These are phyloP conservation scores for Glossophaga mutica DNA, from an alignment of 2,797 vertebrate species.

Conservation along the genomic window DNA sequence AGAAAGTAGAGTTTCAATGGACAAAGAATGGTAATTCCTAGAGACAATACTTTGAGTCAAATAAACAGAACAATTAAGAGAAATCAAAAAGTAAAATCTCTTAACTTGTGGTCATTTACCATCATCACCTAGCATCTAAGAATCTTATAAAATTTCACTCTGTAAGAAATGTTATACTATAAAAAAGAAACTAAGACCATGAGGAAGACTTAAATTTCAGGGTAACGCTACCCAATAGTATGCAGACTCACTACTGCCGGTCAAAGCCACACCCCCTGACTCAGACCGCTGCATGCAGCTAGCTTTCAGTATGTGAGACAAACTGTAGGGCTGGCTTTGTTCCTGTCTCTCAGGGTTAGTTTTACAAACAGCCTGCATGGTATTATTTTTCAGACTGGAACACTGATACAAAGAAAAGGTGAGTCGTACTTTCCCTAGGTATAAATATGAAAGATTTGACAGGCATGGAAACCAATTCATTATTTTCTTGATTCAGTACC, in stretches of 20 bases:
- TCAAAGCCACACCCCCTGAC: background rate
- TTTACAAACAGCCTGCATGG: background rate
- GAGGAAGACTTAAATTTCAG: background rate
- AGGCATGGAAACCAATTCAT: background rate
- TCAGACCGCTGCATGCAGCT: background rate
- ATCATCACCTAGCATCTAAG: background rate
- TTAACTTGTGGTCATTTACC: background rate
- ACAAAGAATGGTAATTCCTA: background rate
- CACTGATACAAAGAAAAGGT: background rate
- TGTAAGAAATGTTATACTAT: background rate
- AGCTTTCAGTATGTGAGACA: background rate
- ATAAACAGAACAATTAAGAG: constrained; percentile 6
- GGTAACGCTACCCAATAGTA: background rate
- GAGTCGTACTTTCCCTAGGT: background rate
- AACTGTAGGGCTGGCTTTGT: background rate
- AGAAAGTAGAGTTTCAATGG: background rate
- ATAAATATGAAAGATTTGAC: background rate
- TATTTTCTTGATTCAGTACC: background rate
- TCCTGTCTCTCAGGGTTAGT: background rate
- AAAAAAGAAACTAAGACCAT: background rate
- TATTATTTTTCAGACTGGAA: constrained; percentile 7
- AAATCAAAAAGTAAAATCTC: background rate
- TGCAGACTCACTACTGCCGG: background rate
- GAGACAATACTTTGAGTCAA: background rate
- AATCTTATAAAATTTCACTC: constrained; percentile 25